These are phyloP conservation scores for Syrista parreyssii DNA, from an alignment of 2,888 invertebrate genomes.

Conservation along the genomic window DNA sequence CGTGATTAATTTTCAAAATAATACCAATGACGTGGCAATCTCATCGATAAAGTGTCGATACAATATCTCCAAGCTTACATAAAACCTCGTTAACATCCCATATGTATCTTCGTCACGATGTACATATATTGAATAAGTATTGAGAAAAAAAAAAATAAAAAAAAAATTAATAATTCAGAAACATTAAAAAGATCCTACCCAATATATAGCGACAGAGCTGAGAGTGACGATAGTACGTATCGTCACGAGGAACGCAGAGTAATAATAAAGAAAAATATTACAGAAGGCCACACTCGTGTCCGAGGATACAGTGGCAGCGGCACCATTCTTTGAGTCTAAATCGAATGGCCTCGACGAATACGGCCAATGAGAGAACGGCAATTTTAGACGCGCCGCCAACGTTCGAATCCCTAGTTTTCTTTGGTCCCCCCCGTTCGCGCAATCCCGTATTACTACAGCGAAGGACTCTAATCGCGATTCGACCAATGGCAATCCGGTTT, in stretches of 20 bases:
- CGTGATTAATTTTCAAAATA: slow-evolving; percentile 45
- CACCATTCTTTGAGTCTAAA: slow-evolving; percentile 61
- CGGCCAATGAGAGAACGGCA: slow-evolving; percentile 52
- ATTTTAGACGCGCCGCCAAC: slow-evolving; percentile 47
- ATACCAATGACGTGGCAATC: slow-evolving; percentile 46
- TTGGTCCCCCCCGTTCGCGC: slow-evolving; percentile 11
- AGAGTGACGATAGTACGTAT: background rate
- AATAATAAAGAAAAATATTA: background rate
- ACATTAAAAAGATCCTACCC: background rate
- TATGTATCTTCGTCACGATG: background rate
- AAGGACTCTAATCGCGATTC: slow-evolving; percentile 38
- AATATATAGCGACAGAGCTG: background rate
- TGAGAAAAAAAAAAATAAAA: no score
- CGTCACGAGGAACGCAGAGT: background rate
- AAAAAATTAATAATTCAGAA: background rate
- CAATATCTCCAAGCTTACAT: slow-evolving; percentile 1
- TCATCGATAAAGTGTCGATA: slow-evolving; percentile 33
- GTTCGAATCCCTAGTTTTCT: slow-evolving; percentile 26
- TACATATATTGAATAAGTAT: background rate
- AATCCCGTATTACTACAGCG: background rate
- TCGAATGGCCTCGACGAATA: slow-evolving; percentile 58
- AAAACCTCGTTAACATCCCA: background rate
- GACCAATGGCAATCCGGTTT: slow-evolving; percentile 48
- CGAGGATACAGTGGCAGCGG: slow-evolving; percentile 31
- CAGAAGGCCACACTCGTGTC: background rate